Conservation (phyloP, 2,113 vertebrate genomes). For the Tamias sibiricus region DNA sequence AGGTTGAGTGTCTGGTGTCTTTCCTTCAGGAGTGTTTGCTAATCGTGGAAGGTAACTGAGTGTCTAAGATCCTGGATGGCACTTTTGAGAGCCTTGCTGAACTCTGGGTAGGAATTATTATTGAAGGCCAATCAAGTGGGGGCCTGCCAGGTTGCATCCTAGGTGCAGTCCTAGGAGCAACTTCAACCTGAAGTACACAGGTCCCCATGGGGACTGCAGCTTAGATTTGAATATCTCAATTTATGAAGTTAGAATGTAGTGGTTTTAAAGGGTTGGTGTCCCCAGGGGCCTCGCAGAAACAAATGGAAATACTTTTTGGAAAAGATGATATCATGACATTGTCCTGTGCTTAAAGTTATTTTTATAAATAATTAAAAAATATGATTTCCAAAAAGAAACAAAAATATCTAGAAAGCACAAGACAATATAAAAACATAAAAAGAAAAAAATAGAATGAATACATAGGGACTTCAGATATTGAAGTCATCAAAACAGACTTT, state of each 20-base stretch:
- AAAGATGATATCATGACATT: not conserved
- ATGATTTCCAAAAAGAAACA: not conserved
- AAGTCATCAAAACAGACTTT: slow-evolving; percentile 5
- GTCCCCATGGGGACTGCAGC: not conserved
- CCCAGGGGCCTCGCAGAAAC: not conserved
- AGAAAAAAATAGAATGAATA: not conserved
- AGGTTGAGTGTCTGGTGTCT: not conserved
- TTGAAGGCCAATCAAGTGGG: not conserved
- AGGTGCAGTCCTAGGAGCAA: not conserved
- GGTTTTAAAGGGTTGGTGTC: not conserved
- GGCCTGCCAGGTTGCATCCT: not conserved
- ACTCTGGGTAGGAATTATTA: not conserved
- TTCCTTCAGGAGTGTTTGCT: not conserved
- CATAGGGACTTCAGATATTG: not conserved
- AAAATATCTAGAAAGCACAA: not conserved
- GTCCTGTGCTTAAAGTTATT: not conserved
- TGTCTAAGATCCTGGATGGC: not conserved
- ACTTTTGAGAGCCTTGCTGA: not conserved
- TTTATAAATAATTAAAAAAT: not conserved
- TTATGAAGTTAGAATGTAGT: not conserved
- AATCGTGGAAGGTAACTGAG: not conserved
- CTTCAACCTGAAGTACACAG: not conserved
- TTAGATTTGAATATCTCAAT: not conserved
- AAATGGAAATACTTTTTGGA: slow-evolving; percentile 19
- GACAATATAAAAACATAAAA: not conserved